A percentile compares a stretch with the other conserved stretches of the same genome.
These are phyloP conservation scores for Brachypodius melanocephalos DNA, from an alignment of 2,113 vertebrate species.

Conservation along the genomic window DNA sequence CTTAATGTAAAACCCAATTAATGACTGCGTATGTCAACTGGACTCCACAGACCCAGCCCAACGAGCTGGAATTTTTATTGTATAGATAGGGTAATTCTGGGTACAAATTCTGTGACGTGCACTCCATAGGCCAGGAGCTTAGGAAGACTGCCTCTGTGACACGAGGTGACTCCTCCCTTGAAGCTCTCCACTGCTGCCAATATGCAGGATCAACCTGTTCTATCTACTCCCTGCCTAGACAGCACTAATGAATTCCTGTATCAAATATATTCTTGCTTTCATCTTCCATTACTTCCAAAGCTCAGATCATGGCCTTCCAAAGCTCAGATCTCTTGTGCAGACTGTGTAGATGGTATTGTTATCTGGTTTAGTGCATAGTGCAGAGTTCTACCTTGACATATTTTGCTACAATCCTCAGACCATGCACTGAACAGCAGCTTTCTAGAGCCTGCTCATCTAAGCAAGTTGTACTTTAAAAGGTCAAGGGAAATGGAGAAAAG, in stretches of 20 bases:
- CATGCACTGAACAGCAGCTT: background rate
- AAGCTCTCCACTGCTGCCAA: background rate
- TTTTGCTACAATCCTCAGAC: background rate
- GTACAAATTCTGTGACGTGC: background rate
- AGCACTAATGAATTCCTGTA: background rate
- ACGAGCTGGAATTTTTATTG: background rate
- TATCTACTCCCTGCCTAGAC: background rate
- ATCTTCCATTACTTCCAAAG: background rate
- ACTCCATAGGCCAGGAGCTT: background rate
- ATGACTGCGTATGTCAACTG: background rate
- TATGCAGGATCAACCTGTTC: background rate
- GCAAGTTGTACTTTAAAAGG: background rate
- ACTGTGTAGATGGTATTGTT: background rate
- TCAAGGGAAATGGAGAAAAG: background rate
- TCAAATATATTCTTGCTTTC: background rate
- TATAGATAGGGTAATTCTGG: background rate
- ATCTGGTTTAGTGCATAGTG: background rate
- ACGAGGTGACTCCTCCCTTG: background rate
- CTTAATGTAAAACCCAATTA: background rate
- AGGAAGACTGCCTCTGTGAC: background rate
- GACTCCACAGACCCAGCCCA: background rate
- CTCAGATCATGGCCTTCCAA: background rate
- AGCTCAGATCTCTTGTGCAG: background rate
- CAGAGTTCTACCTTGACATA: background rate
- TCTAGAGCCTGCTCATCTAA: background rate